A percentile compares a stretch with the other conserved stretches of the same genome.
Evolutionary conservation across 2,888 invertebrate species (phyloP).

Genomic region (Halictus ligatus): DNA sequence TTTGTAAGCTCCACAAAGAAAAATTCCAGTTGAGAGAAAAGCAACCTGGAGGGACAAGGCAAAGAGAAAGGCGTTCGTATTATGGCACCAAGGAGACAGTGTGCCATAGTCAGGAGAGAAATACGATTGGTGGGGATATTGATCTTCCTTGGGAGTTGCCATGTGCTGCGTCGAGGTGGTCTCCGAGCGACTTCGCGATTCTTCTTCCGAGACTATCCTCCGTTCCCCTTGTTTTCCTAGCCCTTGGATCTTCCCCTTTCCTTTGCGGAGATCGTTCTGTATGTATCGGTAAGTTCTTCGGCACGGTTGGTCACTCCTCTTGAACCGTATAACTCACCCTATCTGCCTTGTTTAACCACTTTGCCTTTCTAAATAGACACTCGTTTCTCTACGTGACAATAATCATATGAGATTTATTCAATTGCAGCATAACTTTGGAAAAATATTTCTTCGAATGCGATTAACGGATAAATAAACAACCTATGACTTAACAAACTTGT

Average conservation of each 20-base stretch:
- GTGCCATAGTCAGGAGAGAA: slow-evolving; percentile 71
- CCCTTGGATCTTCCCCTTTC: not conserved
- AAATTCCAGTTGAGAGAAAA: not conserved
- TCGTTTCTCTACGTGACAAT: not conserved
- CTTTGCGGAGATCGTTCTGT: not conserved
- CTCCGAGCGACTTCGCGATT: slow-evolving; percentile 69
- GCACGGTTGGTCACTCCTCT: slow-evolving; percentile 1
- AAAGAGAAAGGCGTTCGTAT: slow-evolving; percentile 53
- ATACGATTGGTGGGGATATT: slow-evolving; percentile 80
- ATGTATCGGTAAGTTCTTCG: not conserved
- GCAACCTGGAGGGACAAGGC: not conserved
- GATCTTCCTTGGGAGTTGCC: slow-evolving; percentile 79
- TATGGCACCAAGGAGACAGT: slow-evolving; percentile 57
- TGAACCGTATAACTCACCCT: not conserved
- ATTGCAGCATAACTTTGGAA: not conserved
- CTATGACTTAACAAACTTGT: not conserved
- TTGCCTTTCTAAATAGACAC: not conserved
- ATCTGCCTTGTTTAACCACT: not conserved
- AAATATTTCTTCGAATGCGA: not conserved
- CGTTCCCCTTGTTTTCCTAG: slow-evolving; percentile 33
- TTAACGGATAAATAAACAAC: not conserved
- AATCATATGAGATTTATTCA: not conserved
- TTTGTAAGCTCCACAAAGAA: too few relatives aligned
- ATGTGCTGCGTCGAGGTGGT: slow-evolving; percentile 69
- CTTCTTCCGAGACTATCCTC: slow-evolving; percentile 62